Evolutionary conservation across 2,888 invertebrate species (phyloP), one percentile per base, ranked within the genome.

Genomic region (Nomada lathburiana): DNA sequence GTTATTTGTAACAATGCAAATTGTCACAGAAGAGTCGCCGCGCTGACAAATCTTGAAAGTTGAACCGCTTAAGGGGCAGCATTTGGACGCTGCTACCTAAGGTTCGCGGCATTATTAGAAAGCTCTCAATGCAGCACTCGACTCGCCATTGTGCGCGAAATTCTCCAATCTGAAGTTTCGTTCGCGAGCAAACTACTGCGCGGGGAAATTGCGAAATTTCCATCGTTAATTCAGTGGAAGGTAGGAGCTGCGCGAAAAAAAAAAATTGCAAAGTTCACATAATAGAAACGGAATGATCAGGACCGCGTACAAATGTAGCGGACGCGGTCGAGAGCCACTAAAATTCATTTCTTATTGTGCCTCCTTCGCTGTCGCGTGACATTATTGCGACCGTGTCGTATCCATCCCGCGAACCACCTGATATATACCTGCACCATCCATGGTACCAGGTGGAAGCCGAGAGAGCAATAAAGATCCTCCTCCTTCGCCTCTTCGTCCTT

Each of bases 401-500:
- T 70, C 73, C 74, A 60, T 57, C 59, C 78, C 73, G 71, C 80
- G 69, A 67, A 20, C 55, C 67, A 26, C 42, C 26, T 68, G 67
- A 85, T 70, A 76, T 78, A 84, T 74, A 76, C 71, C 60, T 29
- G 47, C n/a, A 23, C 65, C 44, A 69, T 72, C 59, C 76, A 16
- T 55, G 81, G 75, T 77, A 81, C 64, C 84, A 77, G 74, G 52
- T 81, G 65, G 80, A 78, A 74, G 50, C 63, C 36, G 26, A 42
- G 73, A 64, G 80, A 64, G 80, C 80, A 82, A 85, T 87, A 87
- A 83, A 81, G 83, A 82, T 68, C 72, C 69, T 72, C 68, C 65
- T 36, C 10, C 10, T 52, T 20, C 13, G 16, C 23, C 29, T n/a
- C 18, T n/a, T 44, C 50, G 55, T 76, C 63, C 23, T 67, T 52